phyloP scores from a whole-genome alignment of 1,140 invertebrate species.

The Riptortus pedestris region DNA sequence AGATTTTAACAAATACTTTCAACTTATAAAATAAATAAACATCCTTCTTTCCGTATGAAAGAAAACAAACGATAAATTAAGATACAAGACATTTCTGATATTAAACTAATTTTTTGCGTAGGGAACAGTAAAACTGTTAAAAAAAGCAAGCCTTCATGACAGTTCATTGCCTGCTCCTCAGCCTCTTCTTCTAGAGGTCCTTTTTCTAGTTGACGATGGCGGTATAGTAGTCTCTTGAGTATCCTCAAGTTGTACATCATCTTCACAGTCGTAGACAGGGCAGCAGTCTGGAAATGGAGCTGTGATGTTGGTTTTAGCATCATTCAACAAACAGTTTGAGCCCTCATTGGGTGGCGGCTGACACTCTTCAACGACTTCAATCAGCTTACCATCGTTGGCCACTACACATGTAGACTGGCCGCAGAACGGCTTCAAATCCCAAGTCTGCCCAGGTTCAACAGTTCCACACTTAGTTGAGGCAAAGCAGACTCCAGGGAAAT shows the following conservation, averaged over 20 bases:
- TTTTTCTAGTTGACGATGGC: no score
- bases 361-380: conserved; percentile 78
- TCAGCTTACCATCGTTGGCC: conserved; percentile 52
- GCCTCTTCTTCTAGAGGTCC: no score
- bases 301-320: conserved; percentile 63
- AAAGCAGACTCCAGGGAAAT: conserved; percentile 81
- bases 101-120: no score
- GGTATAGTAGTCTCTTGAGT: neutral
- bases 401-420: conserved; percentile 73
- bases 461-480: conserved; percentile 79
- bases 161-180: no score
- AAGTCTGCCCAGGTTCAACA: conserved; percentile 66
- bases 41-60: no score
- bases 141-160: no score
- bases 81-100: no score
- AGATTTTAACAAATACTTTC: no score
- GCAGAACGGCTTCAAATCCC: conserved; percentile 77
- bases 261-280: conserved; percentile 65
- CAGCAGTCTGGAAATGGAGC: conserved; percentile 74
- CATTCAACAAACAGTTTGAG: conserved; percentile 72
- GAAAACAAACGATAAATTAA: no score
- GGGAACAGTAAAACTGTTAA: no score
- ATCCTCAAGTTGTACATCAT: neutral
- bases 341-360: conserved; percentile 65
- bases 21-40: no score